These are phyloP conservation scores for Antheraea mylitta DNA, from an alignment of 1,140 invertebrate genomes.

Conservation along the genomic window DNA sequence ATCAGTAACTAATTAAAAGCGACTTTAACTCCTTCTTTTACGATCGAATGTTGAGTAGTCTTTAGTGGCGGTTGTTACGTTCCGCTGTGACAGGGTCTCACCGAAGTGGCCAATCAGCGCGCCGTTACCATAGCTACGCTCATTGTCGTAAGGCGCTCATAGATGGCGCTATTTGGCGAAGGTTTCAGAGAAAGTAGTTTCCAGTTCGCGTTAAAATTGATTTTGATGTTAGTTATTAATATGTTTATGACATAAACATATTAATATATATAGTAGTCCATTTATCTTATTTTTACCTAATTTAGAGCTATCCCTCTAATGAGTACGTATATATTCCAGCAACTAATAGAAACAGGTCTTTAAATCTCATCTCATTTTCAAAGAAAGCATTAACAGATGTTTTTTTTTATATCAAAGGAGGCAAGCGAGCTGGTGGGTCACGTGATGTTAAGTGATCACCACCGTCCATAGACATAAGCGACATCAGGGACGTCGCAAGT, in stretches of 20 bases:
- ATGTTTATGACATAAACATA: background rate
- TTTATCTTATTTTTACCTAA: too few relatives aligned
- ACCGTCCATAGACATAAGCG: too few relatives aligned
- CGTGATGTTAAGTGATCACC: too few relatives aligned
- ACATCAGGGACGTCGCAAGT: too few relatives aligned
- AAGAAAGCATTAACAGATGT: too few relatives aligned
- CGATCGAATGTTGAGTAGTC: conserved; percentile 45
- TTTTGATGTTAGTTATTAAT: background rate
- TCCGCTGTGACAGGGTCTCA: conserved; percentile 23
- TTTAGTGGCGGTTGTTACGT: conserved; percentile 38
- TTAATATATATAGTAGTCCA: background rate
- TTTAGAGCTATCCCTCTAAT: too few relatives aligned
- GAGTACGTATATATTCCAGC: too few relatives aligned
- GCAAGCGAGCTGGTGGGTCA: too few relatives aligned
- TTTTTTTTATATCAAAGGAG: too few relatives aligned
- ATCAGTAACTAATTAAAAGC: conserved; percentile 29
- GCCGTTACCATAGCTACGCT: conserved; percentile 59
- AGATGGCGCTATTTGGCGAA: conserved; percentile 52
- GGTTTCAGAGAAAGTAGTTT: background rate
- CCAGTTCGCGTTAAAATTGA: background rate
- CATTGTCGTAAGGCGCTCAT: conserved; percentile 28
- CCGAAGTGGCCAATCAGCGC: conserved; percentile 69
- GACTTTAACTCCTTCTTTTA: conserved; percentile 35
- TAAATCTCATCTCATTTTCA: too few relatives aligned
- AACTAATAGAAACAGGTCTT: too few relatives aligned